A percentile compares a stretch with the other conserved stretches of the same genome.
Evolutionary conservation across 2,797 vertebrate species (phyloP).

Genomic region (Mastacembelus armatus): DNA sequence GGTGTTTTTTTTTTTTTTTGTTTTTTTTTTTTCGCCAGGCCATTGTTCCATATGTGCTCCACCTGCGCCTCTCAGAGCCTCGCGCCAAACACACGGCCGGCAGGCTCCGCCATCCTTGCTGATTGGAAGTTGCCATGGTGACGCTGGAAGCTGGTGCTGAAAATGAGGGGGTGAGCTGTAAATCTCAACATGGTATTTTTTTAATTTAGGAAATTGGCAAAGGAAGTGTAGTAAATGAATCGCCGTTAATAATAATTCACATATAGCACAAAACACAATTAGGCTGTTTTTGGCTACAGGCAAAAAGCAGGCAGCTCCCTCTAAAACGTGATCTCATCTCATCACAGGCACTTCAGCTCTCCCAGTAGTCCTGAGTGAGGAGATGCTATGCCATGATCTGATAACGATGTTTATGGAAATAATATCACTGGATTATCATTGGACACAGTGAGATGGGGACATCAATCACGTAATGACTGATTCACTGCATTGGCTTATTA

Average conservation of each 20-base stretch:
- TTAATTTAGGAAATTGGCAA: slow-evolving; percentile 86
- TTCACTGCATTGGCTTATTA: slow-evolving; percentile 50
- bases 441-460: slow-evolving; percentile 66
- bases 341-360: slow-evolving; percentile 80
- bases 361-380: slow-evolving; percentile 77
- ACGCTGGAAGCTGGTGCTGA: slow-evolving; percentile 77
- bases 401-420: slow-evolving; percentile 80
- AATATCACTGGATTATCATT: slow-evolving; percentile 71
- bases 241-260: slow-evolving; percentile 87
- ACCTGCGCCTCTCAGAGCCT: slow-evolving; percentile 85
- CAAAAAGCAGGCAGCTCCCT: slow-evolving; percentile 69
- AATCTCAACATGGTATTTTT: slow-evolving; percentile 84
- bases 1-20: slow-evolving; percentile 63
- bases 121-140: slow-evolving; percentile 86
- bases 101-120: slow-evolving; percentile 74
- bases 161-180: slow-evolving; percentile 65
- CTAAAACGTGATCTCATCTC: slow-evolving; percentile 82
- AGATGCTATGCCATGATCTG: slow-evolving; percentile 63
- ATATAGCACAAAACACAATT: slow-evolving; percentile 85
- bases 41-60: slow-evolving; percentile 88
- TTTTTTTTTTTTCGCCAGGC: slow-evolving; percentile 60
- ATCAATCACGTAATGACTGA: slow-evolving; percentile 59
- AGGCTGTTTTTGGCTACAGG: slow-evolving; percentile 82
- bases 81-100: slow-evolving; percentile 81
- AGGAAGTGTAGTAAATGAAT: slow-evolving; percentile 86